Base-by-base conservation (phyloP, 2,797 vertebrate genomes). In the Lacerta agilis region DNA sequence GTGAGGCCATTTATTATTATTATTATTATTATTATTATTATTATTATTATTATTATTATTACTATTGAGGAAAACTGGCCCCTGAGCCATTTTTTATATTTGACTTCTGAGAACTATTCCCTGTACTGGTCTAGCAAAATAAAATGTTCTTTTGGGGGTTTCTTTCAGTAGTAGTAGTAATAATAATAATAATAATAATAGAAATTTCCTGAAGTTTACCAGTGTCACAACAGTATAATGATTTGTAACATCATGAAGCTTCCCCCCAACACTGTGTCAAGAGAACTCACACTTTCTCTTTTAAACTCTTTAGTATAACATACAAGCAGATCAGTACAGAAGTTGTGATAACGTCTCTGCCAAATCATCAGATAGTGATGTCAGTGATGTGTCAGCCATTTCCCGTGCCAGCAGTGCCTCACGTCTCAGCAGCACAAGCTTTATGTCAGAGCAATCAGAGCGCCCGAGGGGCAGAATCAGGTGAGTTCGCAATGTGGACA, bases 401-500 rank as follows among this genome's bases (percentile, higher is more conserved):
- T 99, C 99, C 95, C 97, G 97, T 87, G 98, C 99, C 98, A 99
- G 98, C 98, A 99, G 98, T 98, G 98, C 98, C 98, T 99, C 99
- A 90, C 98, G 98, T 95, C 98, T 99, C 97, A 99, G 99, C 97
- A 99, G 98, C 97, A 98, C 98, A 97, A 99, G 98, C 97, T 99
- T 98, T 97, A 98, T 99, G 98, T 99, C 99, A 71, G 98, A 99
- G 97, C 99, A 99, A 94, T 99, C 99, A 88, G 99, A 99, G 91
- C 97, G 97, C 87, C 99, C 98, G 38, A 96, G 98, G 75, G 98
- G 98, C 92, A 97, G 98, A 90, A 96, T 99, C 96, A 98, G 99
- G 99, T 99, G 95, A 97, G 98, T 96, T 86, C 91, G 83, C 76
- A 80, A 25, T 79, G 87, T 81, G 89, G 49, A 55, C 49, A 55